These are phyloP conservation scores for Drosophila borealis DNA, from an alignment of 2,888 invertebrate species.

Conservation along the genomic window DNA sequence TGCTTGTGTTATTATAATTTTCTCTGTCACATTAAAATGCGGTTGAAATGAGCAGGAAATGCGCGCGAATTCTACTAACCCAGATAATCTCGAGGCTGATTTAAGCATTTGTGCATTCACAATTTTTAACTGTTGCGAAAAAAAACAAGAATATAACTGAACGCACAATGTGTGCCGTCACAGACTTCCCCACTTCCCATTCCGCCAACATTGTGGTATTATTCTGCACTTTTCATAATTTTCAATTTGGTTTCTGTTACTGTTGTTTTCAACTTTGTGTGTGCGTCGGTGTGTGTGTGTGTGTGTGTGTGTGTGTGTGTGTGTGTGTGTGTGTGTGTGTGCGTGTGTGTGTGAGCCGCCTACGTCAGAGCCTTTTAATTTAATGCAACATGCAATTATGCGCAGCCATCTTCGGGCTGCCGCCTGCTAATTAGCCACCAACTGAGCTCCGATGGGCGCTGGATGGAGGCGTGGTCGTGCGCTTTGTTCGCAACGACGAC, in stretches of 20 bases:
- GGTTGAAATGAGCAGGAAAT: conserved; percentile 75
- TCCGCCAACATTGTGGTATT: conserved; percentile 35
- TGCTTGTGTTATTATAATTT: conserved; percentile 67
- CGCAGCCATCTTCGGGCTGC: conserved; percentile 65
- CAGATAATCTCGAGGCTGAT: conserved; percentile 69
- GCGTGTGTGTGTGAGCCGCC: conserved; percentile 2
- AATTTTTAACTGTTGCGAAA: conserved; percentile 43
- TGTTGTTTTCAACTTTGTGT: conserved; percentile 22
- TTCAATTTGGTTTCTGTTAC: conserved; percentile 56
- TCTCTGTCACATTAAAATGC: conserved; percentile 73
- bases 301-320: conserved; percentile 4
- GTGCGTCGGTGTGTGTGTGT: neutral
- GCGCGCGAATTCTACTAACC: conserved; percentile 79
- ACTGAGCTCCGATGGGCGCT: conserved; percentile 34
- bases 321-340: conserved; percentile 19
- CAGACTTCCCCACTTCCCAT: neutral
- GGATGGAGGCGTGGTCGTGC: conserved; percentile 20
- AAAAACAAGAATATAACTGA: conserved; percentile 16
- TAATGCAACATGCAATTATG: conserved; percentile 70
- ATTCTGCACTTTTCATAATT: conserved; percentile 61
- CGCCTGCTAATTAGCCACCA: conserved; percentile 62
- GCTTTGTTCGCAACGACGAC: conserved; percentile 28
- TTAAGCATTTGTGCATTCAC: conserved; percentile 62
- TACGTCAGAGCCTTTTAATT: conserved; percentile 55
- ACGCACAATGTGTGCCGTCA: conserved; percentile 38